These are phyloP conservation scores for Equus quagga DNA, from an alignment of 2,113 vertebrate genomes.

Conservation along the genomic window DNA sequence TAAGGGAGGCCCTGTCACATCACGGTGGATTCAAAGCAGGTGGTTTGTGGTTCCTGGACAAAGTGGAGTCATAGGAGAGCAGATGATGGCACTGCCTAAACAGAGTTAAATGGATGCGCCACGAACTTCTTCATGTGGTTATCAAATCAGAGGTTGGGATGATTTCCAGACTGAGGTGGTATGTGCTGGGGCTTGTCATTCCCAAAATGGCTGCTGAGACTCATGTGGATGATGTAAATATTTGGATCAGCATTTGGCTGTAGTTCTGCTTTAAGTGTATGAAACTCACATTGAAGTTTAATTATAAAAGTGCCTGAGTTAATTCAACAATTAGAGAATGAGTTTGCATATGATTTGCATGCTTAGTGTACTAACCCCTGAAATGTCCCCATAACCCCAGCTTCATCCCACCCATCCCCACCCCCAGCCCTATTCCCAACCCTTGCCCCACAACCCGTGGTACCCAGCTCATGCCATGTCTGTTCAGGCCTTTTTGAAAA, in stretches of 20 bases:
- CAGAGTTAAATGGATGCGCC: not conserved
- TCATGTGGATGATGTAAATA: constrained; percentile 74
- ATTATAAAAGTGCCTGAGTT: constrained; percentile 59
- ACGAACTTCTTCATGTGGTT: not conserved
- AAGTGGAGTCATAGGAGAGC: constrained; percentile 30
- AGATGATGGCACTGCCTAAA: constrained; percentile 45
- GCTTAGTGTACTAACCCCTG: constrained; percentile 60
- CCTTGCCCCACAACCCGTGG: not conserved
- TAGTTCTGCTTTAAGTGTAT: constrained; percentile 63
- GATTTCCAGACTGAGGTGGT: constrained; percentile 51
- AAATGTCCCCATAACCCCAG: constrained; percentile 10
- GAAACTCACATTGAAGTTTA: constrained; percentile 48
- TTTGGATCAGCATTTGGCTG: constrained; percentile 65
- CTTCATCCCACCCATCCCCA: not conserved
- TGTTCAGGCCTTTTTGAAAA: constrained; percentile 54
- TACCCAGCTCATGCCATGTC: constrained; percentile 19
- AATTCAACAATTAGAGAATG: constrained; percentile 55
- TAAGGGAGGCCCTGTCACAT: not conserved
- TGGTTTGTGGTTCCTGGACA: constrained; percentile 46
- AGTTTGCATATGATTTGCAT: constrained; percentile 76
- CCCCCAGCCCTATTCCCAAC: not conserved
- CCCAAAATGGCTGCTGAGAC: constrained; percentile 37
- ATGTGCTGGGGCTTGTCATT: constrained; percentile 43
- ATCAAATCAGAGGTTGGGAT: not conserved
- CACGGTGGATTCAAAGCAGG: constrained; percentile 22